Conservation (phyloP, 1,140 invertebrate species). For the Drosophila simulans region DNA sequence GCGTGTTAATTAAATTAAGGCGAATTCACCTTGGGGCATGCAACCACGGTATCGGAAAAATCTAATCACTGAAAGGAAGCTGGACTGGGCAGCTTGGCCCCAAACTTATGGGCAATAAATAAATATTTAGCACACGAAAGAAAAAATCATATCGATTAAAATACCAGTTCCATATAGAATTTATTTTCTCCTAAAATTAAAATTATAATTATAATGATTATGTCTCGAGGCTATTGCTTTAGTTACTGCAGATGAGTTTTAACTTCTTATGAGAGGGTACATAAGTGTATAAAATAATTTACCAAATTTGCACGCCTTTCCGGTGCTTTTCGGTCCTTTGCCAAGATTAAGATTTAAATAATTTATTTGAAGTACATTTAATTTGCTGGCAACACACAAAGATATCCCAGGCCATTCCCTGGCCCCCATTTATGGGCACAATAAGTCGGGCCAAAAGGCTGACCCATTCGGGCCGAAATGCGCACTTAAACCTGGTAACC, state of each 20-base stretch:
- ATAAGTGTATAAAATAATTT: neutral
- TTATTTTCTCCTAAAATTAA: too few relatives aligned
- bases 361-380: constrained; percentile 54
- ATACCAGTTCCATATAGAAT: too few relatives aligned
- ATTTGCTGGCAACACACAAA: constrained; percentile 45
- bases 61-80: constrained; percentile 32
- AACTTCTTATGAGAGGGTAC: neutral
- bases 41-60: constrained; percentile 35
- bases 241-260: too few relatives aligned
- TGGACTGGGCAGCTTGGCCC: neutral
- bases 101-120: constrained; percentile 41
- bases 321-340: neutral
- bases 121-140: constrained; percentile 21
- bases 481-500: constrained; percentile 45
- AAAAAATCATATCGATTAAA: constrained; percentile 3
- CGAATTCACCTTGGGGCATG: constrained; percentile 32
- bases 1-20: constrained; percentile 67
- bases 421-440: constrained; percentile 21
- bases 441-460: constrained; percentile 29
- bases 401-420: constrained; percentile 12
- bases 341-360: constrained; percentile 54
- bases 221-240: too few relatives aligned
- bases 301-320: neutral
- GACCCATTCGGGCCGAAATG: constrained; percentile 28
- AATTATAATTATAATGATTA: too few relatives aligned